Conservation (phyloP, 2,113 vertebrate genomes). For the Brevimyrus niger region DNA sequence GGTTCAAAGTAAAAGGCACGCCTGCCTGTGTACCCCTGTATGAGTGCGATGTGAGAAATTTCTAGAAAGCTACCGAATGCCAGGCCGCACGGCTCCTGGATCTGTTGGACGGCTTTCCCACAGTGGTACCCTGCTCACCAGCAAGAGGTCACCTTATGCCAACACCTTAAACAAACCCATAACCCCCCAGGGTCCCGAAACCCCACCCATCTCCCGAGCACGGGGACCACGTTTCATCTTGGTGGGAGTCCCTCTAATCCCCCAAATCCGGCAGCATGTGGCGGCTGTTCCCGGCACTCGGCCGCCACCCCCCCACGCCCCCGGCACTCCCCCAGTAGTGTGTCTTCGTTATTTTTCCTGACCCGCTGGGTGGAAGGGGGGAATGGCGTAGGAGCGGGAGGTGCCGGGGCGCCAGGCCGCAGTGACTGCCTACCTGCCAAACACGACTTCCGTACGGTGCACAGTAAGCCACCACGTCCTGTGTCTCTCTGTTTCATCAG, state of each 20-base stretch:
- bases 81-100: background rate
- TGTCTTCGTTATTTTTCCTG: background rate
- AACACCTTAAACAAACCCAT: slow-evolving; percentile 10
- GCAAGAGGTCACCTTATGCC: background rate
- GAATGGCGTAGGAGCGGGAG: background rate
- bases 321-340: background rate
- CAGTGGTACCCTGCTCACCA: background rate
- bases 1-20: background rate
- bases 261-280: slow-evolving; percentile 23
- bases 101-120: background rate
- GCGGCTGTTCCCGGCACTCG: background rate
- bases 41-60: background rate
- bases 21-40: background rate
- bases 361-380: background rate
- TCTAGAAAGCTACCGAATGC: background rate
- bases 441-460: background rate
- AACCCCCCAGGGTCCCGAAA: background rate
- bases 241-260: slow-evolving; percentile 42
- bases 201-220: slow-evolving; percentile 27
- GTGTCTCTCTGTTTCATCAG: background rate
- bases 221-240: slow-evolving; percentile 40
- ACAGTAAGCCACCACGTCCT: background rate
- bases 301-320: background rate
- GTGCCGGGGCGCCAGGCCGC: background rate
- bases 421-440: background rate